Base-by-base conservation (phyloP, 2,113 vertebrate genomes). In the Charina bottae region DNA sequence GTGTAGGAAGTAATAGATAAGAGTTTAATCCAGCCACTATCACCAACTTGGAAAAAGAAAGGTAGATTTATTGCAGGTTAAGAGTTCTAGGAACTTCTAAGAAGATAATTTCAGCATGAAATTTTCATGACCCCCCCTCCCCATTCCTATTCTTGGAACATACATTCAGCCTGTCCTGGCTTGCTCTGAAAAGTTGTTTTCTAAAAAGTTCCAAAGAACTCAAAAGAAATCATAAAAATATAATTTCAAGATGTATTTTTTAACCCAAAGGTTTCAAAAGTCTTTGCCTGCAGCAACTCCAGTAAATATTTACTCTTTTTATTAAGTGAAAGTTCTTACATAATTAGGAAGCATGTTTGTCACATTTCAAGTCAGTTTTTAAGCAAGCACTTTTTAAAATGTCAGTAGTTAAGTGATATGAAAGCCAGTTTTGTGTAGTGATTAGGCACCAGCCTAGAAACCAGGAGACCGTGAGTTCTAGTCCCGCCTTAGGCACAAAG, bases 361-460 rank as follows among this genome's bases (percentile, higher is more conserved):
- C 42, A 62, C n/a, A 84, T 90, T 93, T 58, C 6, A 56, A 15
- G 92, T 62, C 37, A 28, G 49, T 90, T 46, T 89, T 94, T 87
- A 78, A 78, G 87, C 92, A 72, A 93, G 58, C 72, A 90, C 54
- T 33, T 58, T 94, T 85, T 92, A 93, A 92, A 95, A 28, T 37
- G 24, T 42, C 33, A 90, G 55, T n/a, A 53, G 59, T 26, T 83
- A 17, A 58, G 42, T 42, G 42, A 42, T 42, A 42, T 42, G 42
- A 42, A 42, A 42, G 42, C 2, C 42, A 42, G 42, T 2, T 42
- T 42, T 2, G 42, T 42, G 42, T 42, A 42, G 42, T 42, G 42
- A 42, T 42, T 42, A 42, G 42, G 42, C 42, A 42, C 42, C 42
- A 42, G 42, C 2, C 42, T 42, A 42, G 42, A 42, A 42, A 42